Evolutionary conservation across 2,113 vertebrate species (phyloP).

Genomic region (Colius striatus): DNA sequence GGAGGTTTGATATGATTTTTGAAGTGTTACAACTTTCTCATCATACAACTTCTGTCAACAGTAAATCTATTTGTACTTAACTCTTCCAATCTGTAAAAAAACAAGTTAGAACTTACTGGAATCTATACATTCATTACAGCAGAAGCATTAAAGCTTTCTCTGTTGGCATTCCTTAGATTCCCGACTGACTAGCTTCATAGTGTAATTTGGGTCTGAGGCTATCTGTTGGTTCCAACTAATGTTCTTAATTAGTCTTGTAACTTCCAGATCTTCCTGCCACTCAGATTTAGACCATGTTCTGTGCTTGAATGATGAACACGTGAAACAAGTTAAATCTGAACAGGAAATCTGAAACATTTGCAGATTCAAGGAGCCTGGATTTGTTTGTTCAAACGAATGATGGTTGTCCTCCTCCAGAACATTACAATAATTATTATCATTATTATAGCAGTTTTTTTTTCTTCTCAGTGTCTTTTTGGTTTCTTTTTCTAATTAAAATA

Average conservation of each 20-base stretch:
- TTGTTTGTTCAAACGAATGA: not conserved
- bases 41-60: not conserved
- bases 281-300: not conserved
- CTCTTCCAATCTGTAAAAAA: not conserved
- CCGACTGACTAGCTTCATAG: not conserved
- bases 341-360: not conserved
- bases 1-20: not conserved
- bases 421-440: not conserved
- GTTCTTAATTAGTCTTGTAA: not conserved
- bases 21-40: not conserved
- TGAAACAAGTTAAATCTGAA: not conserved
- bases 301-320: not conserved
- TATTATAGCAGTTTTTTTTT: rapidly evolving
- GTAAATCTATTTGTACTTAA: not conserved
- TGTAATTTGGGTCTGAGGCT: not conserved
- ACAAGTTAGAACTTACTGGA: not conserved
- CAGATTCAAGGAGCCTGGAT: not conserved
- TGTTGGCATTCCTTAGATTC: not conserved
- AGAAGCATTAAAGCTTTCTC: not conserved
- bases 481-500: not conserved
- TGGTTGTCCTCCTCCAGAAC: not conserved
- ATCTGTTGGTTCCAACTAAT: not conserved
- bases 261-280: not conserved
- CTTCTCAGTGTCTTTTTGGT: rapidly evolving
- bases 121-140: not conserved